These are phyloP conservation scores for Indicator maculatus DNA, from an alignment of 2,113 vertebrate genomes.

Conservation along the genomic window DNA sequence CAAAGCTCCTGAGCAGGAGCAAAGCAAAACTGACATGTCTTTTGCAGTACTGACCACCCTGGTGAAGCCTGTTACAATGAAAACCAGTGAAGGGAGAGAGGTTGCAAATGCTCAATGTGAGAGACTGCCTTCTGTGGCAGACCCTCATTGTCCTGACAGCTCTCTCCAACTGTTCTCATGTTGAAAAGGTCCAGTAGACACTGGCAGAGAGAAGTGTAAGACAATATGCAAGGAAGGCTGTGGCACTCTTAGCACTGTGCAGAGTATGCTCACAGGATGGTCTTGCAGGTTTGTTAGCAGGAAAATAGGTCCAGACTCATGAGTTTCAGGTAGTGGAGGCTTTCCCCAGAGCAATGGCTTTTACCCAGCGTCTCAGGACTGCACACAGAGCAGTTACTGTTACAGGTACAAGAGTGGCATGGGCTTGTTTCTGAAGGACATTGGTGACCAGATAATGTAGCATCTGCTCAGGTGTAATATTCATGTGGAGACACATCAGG, in stretches of 20 bases:
- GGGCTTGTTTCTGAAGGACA: not conserved
- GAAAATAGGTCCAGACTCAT: not conserved
- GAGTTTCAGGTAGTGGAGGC: not conserved
- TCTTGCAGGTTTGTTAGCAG: accelerated
- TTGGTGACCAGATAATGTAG: not conserved
- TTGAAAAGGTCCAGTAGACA: not conserved
- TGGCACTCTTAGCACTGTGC: not conserved
- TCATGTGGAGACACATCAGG: accelerated
- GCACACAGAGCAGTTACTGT: not conserved
- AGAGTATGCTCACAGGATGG: not conserved
- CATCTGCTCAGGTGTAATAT: not conserved
- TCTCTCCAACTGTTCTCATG: not conserved
- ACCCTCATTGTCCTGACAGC: not conserved
- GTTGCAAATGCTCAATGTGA: not conserved
- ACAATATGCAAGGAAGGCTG: not conserved
- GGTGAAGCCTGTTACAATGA: not conserved
- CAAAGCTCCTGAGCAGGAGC: not conserved
- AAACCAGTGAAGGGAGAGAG: not conserved
- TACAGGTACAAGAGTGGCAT: not conserved
- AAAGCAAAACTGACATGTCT: not conserved
- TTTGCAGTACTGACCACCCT: not conserved
- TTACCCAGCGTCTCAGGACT: not conserved
- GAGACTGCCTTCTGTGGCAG: not conserved
- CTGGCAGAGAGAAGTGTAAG: not conserved
- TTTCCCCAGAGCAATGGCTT: not conserved